Percentiles rank a stretch among this genome's conserved stretches.
These are phyloP conservation scores for Eupithecia tripunctaria DNA, from an alignment of 2,888 invertebrate genomes.

Conservation along the genomic window DNA sequence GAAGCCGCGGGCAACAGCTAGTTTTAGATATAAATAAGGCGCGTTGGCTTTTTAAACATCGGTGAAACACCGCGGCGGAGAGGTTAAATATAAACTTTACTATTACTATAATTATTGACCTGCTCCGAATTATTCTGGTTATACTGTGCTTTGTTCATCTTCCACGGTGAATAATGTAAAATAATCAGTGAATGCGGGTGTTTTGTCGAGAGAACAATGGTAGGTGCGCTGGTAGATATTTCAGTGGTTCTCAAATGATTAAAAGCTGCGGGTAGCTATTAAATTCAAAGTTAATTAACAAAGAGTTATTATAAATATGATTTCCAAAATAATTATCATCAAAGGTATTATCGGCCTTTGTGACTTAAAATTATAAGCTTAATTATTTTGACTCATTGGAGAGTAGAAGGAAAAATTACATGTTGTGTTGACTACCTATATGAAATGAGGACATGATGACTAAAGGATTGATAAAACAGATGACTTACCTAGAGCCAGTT, in stretches of 20 bases:
- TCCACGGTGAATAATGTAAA: not conserved
- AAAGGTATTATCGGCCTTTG: not conserved
- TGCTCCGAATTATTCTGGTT: not conserved
- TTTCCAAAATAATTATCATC: not conserved
- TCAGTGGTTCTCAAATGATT: not conserved
- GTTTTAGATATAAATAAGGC: no score
- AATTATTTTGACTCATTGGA: no score
- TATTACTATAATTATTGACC: not conserved
- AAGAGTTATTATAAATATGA: not conserved
- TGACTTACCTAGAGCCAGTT: slow-evolving; percentile 71
- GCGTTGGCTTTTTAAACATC: no score
- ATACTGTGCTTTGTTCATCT: not conserved
- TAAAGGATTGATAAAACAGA: not conserved
- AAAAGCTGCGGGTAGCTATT: not conserved
- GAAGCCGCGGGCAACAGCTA: no score
- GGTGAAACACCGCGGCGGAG: no score
- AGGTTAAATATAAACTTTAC: no score
- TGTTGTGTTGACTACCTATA: no score
- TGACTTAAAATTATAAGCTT: not conserved
- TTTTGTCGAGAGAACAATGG: not conserved
- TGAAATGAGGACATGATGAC: no score
- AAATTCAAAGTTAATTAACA: not conserved
- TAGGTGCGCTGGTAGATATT: not conserved
- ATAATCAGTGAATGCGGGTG: not conserved
- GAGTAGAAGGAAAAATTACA: no score